Evolutionary conservation across 1,140 invertebrate species (phyloP).

Genomic region (Drosophila watanabei): DNA sequence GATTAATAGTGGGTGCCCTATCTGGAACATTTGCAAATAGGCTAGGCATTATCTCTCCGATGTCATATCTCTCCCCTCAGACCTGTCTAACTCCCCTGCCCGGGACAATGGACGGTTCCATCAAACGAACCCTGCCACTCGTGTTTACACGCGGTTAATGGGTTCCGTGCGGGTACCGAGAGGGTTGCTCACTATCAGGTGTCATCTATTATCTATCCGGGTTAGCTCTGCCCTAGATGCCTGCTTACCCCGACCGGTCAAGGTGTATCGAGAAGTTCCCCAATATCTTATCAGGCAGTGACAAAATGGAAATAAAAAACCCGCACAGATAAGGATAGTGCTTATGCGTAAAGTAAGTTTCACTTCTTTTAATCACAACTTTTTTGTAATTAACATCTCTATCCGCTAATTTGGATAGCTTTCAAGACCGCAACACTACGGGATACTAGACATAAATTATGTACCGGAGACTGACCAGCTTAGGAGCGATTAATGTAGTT

Average conservation of each 20-base stretch:
- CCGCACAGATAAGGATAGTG: constrained; percentile 14
- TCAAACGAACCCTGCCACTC: constrained; percentile 22
- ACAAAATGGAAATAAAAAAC: constrained; percentile 28
- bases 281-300: constrained; percentile 48
- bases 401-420: not conserved
- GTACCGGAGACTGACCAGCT: constrained; percentile 8
- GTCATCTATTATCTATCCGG: constrained; percentile 41
- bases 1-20: constrained; percentile 43
- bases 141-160: constrained; percentile 46
- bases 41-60: constrained; percentile 27
- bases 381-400: not conserved
- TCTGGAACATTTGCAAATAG: constrained; percentile 37
- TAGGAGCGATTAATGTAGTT: constrained; percentile 1
- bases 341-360: not conserved
- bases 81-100: constrained; percentile 9
- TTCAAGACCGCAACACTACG: too few species aligned
- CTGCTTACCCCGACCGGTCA: constrained; percentile 13
- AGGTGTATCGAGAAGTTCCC: constrained; percentile 3
- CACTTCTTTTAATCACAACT: not conserved
- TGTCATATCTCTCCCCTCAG: constrained; percentile 21
- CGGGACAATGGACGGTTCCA: constrained; percentile 22
- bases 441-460: not conserved
- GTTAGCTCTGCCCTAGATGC: constrained; percentile 14
- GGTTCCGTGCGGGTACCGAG: not conserved
- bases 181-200: not conserved